These are phyloP conservation scores for Tiliacea aurago DNA, from an alignment of 2,888 invertebrate species.

Conservation along the genomic window DNA sequence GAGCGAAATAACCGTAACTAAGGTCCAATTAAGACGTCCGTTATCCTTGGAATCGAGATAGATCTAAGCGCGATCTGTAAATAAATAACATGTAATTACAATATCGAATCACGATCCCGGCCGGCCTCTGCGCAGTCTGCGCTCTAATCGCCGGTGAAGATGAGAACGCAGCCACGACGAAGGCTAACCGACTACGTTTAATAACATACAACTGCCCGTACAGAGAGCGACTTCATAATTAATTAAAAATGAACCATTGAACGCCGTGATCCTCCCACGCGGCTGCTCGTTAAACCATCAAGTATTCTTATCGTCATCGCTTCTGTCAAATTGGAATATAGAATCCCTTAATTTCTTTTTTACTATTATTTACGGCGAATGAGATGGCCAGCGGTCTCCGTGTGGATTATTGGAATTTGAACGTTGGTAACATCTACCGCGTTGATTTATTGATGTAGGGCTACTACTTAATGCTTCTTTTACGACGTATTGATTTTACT, in stretches of 20 bases:
- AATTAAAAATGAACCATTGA: conserved; percentile 86
- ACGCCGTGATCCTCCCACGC: conserved; percentile 85
- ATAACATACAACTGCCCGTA: conserved; percentile 77
- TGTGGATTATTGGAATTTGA: conserved; percentile 87
- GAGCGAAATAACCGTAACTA: conserved; percentile 84
- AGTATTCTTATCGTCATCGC: conserved; percentile 87
- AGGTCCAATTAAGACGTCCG: conserved; percentile 87
- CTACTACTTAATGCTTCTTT: conserved; percentile 86
- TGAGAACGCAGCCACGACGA: conserved; percentile 81
- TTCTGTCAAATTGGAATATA: conserved; percentile 88
- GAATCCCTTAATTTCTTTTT: conserved; percentile 86
- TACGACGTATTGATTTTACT: conserved; percentile 85
- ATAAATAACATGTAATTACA: conserved; percentile 88
- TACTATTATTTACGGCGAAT: conserved; percentile 83
- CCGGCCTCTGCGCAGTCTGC: conserved; percentile 72
- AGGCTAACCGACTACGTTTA: conserved; percentile 77
- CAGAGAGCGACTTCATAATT: conserved; percentile 80
- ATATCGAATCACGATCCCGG: conserved; percentile 87
- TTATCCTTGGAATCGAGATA: conserved; percentile 86
- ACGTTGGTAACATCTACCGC: conserved; percentile 80
- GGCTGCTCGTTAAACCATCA: conserved; percentile 85
- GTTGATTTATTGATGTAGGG: conserved; percentile 87
- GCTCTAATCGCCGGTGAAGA: conserved; percentile 84
- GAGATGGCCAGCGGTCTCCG: conserved; percentile 77
- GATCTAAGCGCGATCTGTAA: conserved; percentile 80